Evolutionary conservation across 1,140 invertebrate genomes (phyloP), one percentile per base, ranked within the genome.

Genomic region (Plectrocnemia conspersa): DNA sequence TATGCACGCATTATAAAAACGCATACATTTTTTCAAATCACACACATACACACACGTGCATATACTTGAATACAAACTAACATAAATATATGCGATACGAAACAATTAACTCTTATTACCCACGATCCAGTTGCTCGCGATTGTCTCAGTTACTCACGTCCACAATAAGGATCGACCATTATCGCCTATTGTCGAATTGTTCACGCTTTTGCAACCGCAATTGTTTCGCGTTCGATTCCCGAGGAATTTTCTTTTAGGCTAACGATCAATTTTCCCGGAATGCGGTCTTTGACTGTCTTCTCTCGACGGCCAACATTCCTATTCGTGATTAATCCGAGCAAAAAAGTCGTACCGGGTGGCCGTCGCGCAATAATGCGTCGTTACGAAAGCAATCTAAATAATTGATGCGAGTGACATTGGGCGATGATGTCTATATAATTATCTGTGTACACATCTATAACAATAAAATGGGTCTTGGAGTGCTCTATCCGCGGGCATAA

Each of bases 121-220:
- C 58, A 59, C 58, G 58, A 59, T 59, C 58, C 53, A 56, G 42
- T 56, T 59, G 54, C 53, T 23, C 32, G 35, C 33, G 54, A 54
- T 54, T 54, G 38, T 59, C 52, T 48, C 46, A 15, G 22, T 32
- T 41, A 55, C 33, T 52, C 35, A 56, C 41, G 40, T 47, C 53
- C 45, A 36, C 27, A 59, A 59, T 55, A 54, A 56, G 58, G 53
- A 59, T 59, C 53, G 32, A 40, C 58, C 48, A 59, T 59, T 59
- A 59, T 59, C 58, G 48, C 58, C 58, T 59, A 59, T 59, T 59
- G 58, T 59, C 58, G 45, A 59, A 59, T 59, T 59, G 56, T 59
- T 33, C 42, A 56, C 53, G 57, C 44, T 54, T 50, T 59, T 52
- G 52, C 25, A 54, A 49, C 49, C 15, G 46, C 58, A 38, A 59